These are phyloP conservation scores for Indicator maculatus DNA, from an alignment of 2,113 vertebrate genomes.

Conservation along the genomic window DNA sequence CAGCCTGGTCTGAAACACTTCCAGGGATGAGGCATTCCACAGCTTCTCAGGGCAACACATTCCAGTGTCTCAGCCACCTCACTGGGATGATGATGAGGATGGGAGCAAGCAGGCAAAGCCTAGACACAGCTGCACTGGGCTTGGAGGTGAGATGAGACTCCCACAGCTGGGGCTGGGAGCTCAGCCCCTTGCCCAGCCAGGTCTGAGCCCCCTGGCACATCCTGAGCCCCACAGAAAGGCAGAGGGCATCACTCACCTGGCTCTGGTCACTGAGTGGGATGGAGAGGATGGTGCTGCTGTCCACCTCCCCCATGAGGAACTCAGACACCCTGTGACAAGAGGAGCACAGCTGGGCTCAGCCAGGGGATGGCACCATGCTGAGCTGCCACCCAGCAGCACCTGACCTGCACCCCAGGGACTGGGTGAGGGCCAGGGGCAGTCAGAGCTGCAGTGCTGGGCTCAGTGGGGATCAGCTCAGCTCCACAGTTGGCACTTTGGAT, in stretches of 20 bases:
- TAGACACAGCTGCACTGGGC: fast-evolving
- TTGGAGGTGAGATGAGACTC: not conserved
- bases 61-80: too few species aligned
- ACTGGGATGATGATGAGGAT: not conserved
- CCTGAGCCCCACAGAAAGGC: fast-evolving
- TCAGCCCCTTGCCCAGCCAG: not conserved
- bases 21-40: too few species aligned
- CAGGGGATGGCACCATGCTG: fast-evolving
- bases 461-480: not conserved
- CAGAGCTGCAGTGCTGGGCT: not conserved
- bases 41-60: too few species aligned
- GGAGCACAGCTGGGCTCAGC: not conserved
- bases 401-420: fast-evolving
- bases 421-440: not conserved
- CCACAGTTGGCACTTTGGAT: fast-evolving
- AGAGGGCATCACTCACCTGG: conserved; percentile 80
- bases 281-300: conserved; percentile 93
- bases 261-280: conserved; percentile 88
- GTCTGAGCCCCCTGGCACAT: not conserved
- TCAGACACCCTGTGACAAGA: conserved; percentile 84
- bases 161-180: not conserved
- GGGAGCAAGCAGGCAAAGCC: not conserved
- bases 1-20: too few species aligned
- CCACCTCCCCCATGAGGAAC: conserved; percentile 95
- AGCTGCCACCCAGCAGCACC: not conserved